Evolutionary conservation across 2,888 invertebrate genomes (phyloP).

Genomic region (Sphaeridia pumilis): DNA sequence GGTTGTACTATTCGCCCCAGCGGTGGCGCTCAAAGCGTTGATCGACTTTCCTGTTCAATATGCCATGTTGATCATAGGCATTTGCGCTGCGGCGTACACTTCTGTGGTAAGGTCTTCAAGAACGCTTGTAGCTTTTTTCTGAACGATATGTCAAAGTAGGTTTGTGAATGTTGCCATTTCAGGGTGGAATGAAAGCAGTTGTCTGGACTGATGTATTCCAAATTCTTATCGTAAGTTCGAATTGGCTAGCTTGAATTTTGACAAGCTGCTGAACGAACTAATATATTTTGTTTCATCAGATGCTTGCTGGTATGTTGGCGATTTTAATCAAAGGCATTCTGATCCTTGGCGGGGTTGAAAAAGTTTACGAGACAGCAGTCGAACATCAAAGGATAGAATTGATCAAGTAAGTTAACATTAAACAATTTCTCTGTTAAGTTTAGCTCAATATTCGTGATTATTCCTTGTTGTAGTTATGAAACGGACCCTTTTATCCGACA

Average conservation of each 20-base stretch:
- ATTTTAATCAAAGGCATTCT: constrained; percentile 46
- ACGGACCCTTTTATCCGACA: constrained; percentile 25
- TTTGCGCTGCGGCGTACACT: constrained; percentile 28
- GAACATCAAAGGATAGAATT: constrained; percentile 25
- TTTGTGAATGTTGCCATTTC: constrained; percentile 14
- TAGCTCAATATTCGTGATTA: background rate
- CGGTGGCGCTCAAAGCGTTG: constrained; percentile 27
- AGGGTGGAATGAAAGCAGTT: constrained; percentile 68
- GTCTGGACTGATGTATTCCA: constrained; percentile 82
- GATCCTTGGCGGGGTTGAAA: constrained; percentile 37
- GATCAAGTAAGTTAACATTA: constrained; percentile 24
- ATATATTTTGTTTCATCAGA: constrained; percentile 42
- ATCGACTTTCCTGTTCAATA: constrained; percentile 23
- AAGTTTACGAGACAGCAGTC: constrained; percentile 36
- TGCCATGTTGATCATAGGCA: constrained; percentile 25
- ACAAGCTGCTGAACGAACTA: background rate
- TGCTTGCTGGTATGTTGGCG: constrained; percentile 66
- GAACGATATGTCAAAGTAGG: background rate
- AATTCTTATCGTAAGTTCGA: constrained; percentile 59
- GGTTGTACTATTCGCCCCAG: constrained; percentile 36
- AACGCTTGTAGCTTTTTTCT: background rate
- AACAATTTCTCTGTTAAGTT: constrained; percentile 22
- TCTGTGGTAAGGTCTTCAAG: constrained; percentile 20
- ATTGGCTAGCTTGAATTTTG: background rate
- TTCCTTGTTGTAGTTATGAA: constrained; percentile 16